phyloP scores from a whole-genome alignment of 92 coral and sea anemone genomes.

The Montipora capitata region DNA sequence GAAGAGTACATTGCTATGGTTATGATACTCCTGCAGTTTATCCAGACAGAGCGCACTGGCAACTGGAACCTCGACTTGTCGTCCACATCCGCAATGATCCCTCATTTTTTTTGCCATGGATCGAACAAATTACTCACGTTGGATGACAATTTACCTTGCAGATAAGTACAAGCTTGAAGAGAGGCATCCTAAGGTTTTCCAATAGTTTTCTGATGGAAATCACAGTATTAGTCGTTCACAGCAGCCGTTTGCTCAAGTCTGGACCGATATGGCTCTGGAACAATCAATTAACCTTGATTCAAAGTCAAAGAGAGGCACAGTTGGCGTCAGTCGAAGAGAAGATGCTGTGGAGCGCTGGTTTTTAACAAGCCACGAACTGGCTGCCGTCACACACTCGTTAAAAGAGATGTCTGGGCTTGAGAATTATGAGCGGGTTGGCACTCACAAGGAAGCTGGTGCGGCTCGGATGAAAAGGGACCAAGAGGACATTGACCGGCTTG shows the following conservation, averaged over 20 bases:
- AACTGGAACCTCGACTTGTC: slow-evolving; percentile 52
- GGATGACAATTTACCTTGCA: slow-evolving; percentile 63
- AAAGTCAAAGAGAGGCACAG: slow-evolving; percentile 50
- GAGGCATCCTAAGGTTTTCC: slow-evolving; percentile 46
- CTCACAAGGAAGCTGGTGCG: slow-evolving; percentile 64
- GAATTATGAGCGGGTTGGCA: background rate
- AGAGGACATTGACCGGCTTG: slow-evolving; percentile 49
- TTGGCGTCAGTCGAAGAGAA: slow-evolving; percentile 44
- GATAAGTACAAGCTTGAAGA: slow-evolving; percentile 39
- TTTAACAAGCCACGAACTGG: slow-evolving; percentile 49
- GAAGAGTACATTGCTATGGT: slow-evolving; percentile 54
- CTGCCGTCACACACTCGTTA: slow-evolving; percentile 49
- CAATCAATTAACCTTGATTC: slow-evolving; percentile 54
- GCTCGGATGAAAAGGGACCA: slow-evolving; percentile 59
- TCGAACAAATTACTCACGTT: slow-evolving; percentile 65
- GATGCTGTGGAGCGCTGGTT: slow-evolving; percentile 65
- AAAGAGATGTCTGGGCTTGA: slow-evolving; percentile 56
- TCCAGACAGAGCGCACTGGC: slow-evolving; percentile 59
- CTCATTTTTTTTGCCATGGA: slow-evolving; percentile 60
- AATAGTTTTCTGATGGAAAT: slow-evolving; percentile 37
- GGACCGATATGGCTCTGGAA: slow-evolving; percentile 66
- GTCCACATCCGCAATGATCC: slow-evolving; percentile 34
- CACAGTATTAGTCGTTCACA: slow-evolving; percentile 48
- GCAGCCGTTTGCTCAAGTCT: slow-evolving; percentile 44
- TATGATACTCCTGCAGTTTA: slow-evolving; percentile 49